Conservation (phyloP, 2,888 invertebrate genomes). For the Erynnis tages region DNA sequence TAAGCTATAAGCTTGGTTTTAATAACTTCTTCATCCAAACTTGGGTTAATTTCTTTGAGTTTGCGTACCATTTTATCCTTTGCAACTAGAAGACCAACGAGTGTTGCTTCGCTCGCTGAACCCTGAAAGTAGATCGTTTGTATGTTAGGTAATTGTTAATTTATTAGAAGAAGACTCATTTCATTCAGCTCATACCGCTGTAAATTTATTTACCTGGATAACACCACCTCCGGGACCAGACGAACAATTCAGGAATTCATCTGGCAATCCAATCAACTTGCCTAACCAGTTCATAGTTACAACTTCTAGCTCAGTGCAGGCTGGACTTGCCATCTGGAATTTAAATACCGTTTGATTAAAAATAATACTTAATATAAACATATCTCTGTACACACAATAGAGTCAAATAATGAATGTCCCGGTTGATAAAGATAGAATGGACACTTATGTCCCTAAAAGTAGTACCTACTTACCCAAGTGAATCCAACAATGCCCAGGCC, state of each 20-base stretch:
- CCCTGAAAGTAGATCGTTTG: constrained; percentile 77
- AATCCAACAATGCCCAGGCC: constrained; percentile 94
- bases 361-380: too few relatives aligned
- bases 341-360: too few relatives aligned
- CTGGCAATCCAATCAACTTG: constrained; percentile 90
- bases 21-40: constrained; percentile 82
- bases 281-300: constrained; percentile 97
- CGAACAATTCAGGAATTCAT: constrained; percentile 89
- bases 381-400: too few relatives aligned
- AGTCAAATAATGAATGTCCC: too few relatives aligned
- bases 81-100: constrained; percentile 90
- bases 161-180: too few relatives aligned
- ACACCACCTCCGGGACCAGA: constrained; percentile 92
- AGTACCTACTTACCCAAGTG: constrained; percentile 88
- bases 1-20: constrained; percentile 89
- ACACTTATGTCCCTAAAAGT: too few relatives aligned
- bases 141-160: background rate
- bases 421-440: too few relatives aligned
- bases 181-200: background rate
- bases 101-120: constrained; percentile 94
- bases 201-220: constrained; percentile 83
- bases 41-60: constrained; percentile 78
- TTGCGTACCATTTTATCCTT: constrained; percentile 85
- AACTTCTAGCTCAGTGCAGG: constrained; percentile 95
- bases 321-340: constrained; percentile 91